phyloP scores from a whole-genome alignment of 2,113 vertebrate species.

The Psilopsiagon aymara region DNA sequence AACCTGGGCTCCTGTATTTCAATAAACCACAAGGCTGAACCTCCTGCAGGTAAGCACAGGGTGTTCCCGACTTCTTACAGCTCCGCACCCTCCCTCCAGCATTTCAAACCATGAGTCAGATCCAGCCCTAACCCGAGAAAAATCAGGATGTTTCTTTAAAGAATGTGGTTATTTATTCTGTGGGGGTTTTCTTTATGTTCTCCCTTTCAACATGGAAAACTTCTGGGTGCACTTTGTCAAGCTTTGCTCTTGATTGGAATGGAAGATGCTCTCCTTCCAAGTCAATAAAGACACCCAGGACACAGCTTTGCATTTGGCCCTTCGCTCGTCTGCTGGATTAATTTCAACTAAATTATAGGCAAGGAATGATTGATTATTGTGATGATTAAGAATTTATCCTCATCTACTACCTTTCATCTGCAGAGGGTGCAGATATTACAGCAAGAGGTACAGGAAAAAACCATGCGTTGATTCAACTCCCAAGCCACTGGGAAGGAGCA shows the following conservation, averaged over 20 bases:
- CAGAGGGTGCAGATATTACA: neutral
- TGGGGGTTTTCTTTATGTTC: neutral
- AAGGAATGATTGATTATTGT: conserved; percentile 68
- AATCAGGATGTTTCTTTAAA: neutral
- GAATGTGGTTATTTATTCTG: neutral
- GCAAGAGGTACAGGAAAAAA: neutral
- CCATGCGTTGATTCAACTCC: neutral
- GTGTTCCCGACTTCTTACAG: neutral
- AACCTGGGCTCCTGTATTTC: neutral
- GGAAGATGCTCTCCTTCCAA: conserved; percentile 17
- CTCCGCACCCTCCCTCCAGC: neutral
- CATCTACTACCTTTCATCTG: conserved; percentile 58
- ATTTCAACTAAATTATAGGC: conserved; percentile 58
- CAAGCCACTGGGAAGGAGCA: neutral
- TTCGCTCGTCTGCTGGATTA: conserved; percentile 43
- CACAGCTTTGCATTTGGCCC: conserved; percentile 59
- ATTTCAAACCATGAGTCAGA: neutral
- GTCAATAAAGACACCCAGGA: conserved; percentile 58
- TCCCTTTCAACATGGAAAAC: neutral
- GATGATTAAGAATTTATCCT: conserved; percentile 69
- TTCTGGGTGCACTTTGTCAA: neutral
- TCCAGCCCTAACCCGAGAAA: neutral
- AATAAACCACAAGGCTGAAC: neutral
- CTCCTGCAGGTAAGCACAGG: conserved; percentile 23
- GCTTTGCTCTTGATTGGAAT: neutral